A percentile compares a stretch with the other conserved stretches of the same genome.
Conservation (phyloP, 1,140 invertebrate genomes). For the Bombus affinis region DNA sequence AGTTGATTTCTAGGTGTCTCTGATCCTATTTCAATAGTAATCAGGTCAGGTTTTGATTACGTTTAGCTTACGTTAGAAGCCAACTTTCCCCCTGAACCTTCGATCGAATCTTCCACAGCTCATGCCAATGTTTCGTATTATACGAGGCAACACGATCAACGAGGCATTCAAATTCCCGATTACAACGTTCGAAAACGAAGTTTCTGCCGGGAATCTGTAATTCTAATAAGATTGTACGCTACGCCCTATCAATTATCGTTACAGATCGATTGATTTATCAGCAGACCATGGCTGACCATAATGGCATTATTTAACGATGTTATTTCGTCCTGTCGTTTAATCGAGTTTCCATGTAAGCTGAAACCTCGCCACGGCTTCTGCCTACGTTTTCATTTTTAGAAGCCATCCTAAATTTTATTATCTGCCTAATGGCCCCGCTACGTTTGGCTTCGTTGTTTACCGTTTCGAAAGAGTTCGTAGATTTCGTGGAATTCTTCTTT, state of each 20-base stretch:
- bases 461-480: background rate
- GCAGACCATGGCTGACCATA: slow-evolving; percentile 20
- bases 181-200: background rate
- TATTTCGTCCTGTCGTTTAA: slow-evolving; percentile 36
- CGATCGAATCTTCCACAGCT: too few species aligned
- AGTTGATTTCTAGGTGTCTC: too few species aligned
- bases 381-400: slow-evolving; percentile 25
- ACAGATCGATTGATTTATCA: slow-evolving; percentile 30
- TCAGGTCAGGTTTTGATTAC: too few species aligned
- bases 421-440: background rate
- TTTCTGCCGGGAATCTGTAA: background rate
- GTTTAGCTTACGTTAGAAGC: background rate
- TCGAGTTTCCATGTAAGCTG: slow-evolving; percentile 51
- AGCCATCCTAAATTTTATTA: slow-evolving; percentile 21
- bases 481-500: background rate
- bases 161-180: slow-evolving; percentile 8
- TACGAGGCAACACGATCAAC: too few species aligned
- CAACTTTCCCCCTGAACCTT: too few species aligned
- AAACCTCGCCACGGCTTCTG: slow-evolving; percentile 45
- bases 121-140: too few species aligned
- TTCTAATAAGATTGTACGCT: slow-evolving; percentile 3
- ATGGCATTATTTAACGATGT: slow-evolving; percentile 49
- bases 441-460: background rate
- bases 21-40: too few species aligned
- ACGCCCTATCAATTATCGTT: background rate